phyloP scores from a whole-genome alignment of 2,797 vertebrate species.

The Takifugu ocellatus region DNA sequence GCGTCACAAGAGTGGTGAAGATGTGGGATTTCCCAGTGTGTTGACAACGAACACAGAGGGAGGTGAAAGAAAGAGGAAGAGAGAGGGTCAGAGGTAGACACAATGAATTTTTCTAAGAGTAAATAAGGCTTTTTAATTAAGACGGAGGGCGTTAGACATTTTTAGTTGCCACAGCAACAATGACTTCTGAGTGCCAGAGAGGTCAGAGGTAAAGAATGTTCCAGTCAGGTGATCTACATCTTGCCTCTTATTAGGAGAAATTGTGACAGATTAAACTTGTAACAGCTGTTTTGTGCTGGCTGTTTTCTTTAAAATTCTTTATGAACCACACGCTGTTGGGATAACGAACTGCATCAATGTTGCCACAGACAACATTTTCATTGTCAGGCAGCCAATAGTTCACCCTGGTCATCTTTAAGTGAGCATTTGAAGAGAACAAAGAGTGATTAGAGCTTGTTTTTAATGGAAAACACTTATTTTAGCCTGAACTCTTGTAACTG shows the following conservation, averaged over 20 bases:
- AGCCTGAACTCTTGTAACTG: no score
- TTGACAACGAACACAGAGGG: constrained; percentile 35
- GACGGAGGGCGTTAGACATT: constrained; percentile 36
- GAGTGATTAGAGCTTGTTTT: no score
- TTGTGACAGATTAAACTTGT: constrained; percentile 33
- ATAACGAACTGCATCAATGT: neutral
- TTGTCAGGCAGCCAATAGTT: no score
- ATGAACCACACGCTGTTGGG: neutral
- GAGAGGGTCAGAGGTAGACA: constrained; percentile 49
- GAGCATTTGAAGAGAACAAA: neutral
- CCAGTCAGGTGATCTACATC: constrained; percentile 53
- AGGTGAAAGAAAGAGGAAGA: constrained; percentile 31
- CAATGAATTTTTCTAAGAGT: constrained; percentile 55
- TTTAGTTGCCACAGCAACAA: constrained; percentile 56
- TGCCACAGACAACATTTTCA: neutral
- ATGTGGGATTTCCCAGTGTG: constrained; percentile 38
- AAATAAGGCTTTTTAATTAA: constrained; percentile 71
- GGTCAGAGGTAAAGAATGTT: constrained; percentile 69
- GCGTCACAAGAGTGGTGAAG: constrained; percentile 35
- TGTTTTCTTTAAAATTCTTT: constrained; percentile 1
- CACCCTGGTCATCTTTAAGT: neutral
- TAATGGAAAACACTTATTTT: no score
- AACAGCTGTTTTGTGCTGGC: constrained; percentile 11
- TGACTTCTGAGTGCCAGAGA: constrained; percentile 43
- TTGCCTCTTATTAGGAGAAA: constrained; percentile 24